Conservation (phyloP, 2,113 vertebrate genomes). For the Sterna hirundo region DNA sequence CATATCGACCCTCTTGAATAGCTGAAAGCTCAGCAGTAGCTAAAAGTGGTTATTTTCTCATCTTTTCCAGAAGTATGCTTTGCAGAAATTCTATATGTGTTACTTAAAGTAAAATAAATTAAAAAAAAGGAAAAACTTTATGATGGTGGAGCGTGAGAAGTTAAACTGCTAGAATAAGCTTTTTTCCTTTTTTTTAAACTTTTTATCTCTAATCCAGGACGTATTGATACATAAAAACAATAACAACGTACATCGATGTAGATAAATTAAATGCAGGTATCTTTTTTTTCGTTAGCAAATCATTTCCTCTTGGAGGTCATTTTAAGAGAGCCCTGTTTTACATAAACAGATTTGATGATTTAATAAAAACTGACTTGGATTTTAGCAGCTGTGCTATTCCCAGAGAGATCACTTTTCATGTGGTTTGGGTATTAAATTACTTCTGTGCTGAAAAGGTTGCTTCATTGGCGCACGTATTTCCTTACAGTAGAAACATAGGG, state of each 20-base stretch:
- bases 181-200: not conserved
- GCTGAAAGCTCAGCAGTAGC: conserved; percentile 1
- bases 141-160: not conserved
- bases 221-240: not conserved
- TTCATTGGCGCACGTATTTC: conserved; percentile 64
- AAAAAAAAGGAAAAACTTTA: not conserved
- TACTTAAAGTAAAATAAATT: not conserved
- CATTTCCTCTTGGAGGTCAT: conserved; percentile 69
- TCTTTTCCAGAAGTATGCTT: not conserved
- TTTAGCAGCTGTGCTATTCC: conserved; percentile 78
- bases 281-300: conserved; percentile 54
- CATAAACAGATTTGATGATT: conserved; percentile 67
- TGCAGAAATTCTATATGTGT: not conserved
- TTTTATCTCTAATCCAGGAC: not conserved
- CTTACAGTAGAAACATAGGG: conserved; percentile 72
- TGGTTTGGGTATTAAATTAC: conserved; percentile 73
- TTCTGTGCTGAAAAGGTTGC: conserved; percentile 74
- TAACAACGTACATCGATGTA: not conserved
- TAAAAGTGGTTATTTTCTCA: not conserved
- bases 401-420: conserved; percentile 78
- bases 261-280: conserved; percentile 36
- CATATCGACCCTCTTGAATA: not conserved
- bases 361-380: conserved; percentile 74
- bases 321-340: conserved; percentile 61
- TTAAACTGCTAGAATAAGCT: not conserved